Evolutionary conservation across 2,797 vertebrate species (phyloP).

Genomic region (Tamandua tetradactyla): DNA sequence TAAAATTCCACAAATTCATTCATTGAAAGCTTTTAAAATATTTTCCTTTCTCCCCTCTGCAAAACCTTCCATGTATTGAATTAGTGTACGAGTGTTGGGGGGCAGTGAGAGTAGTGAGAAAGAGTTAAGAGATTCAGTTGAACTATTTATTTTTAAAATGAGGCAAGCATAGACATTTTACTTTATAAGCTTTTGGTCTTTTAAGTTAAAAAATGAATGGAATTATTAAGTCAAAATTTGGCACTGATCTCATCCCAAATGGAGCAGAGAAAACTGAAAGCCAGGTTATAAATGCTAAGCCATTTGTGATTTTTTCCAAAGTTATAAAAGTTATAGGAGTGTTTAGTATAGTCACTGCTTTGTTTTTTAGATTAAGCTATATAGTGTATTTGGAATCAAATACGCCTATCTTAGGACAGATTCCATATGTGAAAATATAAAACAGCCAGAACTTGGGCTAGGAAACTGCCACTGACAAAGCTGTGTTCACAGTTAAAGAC

Average conservation of each 20-base stretch:
- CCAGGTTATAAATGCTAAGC: background rate
- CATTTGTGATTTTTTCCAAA: background rate
- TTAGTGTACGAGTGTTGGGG: background rate
- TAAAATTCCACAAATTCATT: background rate
- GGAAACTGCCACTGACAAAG: background rate
- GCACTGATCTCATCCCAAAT: background rate
- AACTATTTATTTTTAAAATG: background rate
- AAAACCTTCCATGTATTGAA: background rate
- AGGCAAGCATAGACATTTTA: background rate
- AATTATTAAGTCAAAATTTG: slow-evolving; percentile 21
- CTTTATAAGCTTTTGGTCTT: background rate
- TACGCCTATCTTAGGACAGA: background rate
- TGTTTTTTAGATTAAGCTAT: slow-evolving; percentile 15
- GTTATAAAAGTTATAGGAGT: slow-evolving; percentile 8
- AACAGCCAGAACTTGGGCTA: background rate
- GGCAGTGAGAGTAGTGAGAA: background rate
- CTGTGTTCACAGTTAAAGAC: background rate
- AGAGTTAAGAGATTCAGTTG: background rate
- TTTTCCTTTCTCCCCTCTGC: background rate
- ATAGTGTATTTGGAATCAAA: background rate
- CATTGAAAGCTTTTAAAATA: background rate
- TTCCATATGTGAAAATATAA: background rate
- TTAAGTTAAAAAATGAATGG: background rate
- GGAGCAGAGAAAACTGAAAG: background rate
- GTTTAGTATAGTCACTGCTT: background rate